Conservation (phyloP, 1,140 invertebrate genomes). For the Copidosoma floridanum region DNA sequence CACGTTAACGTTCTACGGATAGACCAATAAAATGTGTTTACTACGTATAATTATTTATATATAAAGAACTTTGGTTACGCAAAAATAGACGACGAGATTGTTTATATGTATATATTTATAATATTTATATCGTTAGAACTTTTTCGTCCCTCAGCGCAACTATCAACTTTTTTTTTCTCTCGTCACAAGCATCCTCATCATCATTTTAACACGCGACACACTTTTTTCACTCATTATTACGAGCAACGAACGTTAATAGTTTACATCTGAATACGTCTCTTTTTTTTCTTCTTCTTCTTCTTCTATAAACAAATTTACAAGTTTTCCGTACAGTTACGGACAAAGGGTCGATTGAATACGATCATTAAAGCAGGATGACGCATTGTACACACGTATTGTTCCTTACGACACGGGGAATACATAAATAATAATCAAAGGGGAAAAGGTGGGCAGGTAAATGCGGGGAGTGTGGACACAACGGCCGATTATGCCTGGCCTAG, state of each 20-base stretch:
- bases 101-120: constrained; percentile 35
- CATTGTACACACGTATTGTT: too few relatives aligned
- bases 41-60: too few relatives aligned
- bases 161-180: neutral
- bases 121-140: constrained; percentile 32
- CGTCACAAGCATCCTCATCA: too few relatives aligned
- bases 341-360: neutral
- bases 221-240: constrained; percentile 8
- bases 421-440: constrained; percentile 3
- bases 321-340: constrained; percentile 30
- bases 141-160: constrained; percentile 19
- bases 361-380: constrained; percentile 6
- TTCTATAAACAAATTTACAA: constrained; percentile 52
- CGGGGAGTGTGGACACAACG: neutral
- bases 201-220: neutral
- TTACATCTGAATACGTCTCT: constrained; percentile 4
- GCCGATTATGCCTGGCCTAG: too few relatives aligned
- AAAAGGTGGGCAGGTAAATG: neutral
- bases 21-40: constrained; percentile 23
- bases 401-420: constrained; percentile 10
- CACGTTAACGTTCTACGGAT: constrained; percentile 12
- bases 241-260: constrained; percentile 21
- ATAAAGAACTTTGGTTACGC: constrained; percentile 51
- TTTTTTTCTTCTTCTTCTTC: neutral
- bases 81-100: constrained; percentile 50